A percentile compares a stretch with the other conserved stretches of the same genome.
These are phyloP conservation scores for Acanthosepion esculentum DNA, from an alignment of 2,888 invertebrate genomes.

Conservation along the genomic window DNA sequence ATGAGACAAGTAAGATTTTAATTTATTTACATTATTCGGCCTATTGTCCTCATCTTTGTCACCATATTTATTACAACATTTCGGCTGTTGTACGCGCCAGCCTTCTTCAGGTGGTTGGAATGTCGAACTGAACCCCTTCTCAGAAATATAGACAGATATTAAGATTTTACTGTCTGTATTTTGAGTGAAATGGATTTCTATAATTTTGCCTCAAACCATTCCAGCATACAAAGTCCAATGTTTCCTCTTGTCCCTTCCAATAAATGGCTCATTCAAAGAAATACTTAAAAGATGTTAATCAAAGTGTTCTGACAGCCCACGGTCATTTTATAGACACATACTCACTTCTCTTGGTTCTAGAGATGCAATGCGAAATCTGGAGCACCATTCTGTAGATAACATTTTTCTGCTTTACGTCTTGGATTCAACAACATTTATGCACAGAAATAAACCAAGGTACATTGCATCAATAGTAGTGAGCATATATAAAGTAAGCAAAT, in stretches of 20 bases:
- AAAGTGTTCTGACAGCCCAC: background rate
- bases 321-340: background rate
- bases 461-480: background rate
- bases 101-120: too few species aligned
- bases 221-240: background rate
- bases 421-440: background rate
- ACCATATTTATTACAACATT: too few species aligned
- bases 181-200: background rate
- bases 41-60: too few species aligned
- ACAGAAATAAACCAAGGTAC: background rate
- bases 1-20: too few species aligned
- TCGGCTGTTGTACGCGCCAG: too few species aligned
- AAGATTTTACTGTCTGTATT: background rate
- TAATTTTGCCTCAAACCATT: background rate
- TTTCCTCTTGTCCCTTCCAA: background rate
- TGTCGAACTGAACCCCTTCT: too few species aligned
- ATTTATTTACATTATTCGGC: too few species aligned
- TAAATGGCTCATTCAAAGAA: background rate
- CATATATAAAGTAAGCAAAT: background rate
- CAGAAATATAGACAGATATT: too few species aligned
- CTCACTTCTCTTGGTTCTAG: background rate
- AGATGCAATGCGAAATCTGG: background rate
- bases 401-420: background rate
- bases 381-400: background rate
- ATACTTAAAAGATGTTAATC: background rate